Base-by-base conservation (phyloP, 2,888 invertebrate species). In the Automeris io region DNA sequence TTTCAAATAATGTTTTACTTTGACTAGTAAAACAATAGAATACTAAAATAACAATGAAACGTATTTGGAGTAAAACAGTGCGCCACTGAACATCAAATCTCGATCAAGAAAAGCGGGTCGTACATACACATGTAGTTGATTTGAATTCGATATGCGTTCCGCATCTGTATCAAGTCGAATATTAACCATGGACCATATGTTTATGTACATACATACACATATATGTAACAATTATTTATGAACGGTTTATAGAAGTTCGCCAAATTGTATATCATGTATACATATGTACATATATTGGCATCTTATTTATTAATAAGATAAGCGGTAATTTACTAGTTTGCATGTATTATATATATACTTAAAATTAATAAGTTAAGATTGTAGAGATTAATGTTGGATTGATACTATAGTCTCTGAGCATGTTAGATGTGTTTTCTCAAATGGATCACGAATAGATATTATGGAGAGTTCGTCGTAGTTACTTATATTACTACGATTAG, bases 91-190 rank as follows among this genome's bases (percentile, higher is more conserved):
- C 69, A 79, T 79, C 74, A 78, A 76, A 78, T 68, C 58, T 67
- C 77, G 75, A 76, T 78, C 74, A 77, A 55, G 61, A 42, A 51
- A 50, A 50, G 52, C 52, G 62, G 62, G 53, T 54, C 54, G 43
- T n/a, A n/a, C 19, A 6, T 19, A 19, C 4, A 3, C 6, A 19
- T 3, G 39, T 39, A 45, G 62, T 64, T 72, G 75, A 77, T 78
- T 62, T 67, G 65, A 74, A 77, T 78, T 77, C 76, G 49, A 78
- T 77, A 61, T 68, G 72, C 72, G 74, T 75, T 53, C 61, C 47
- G 35, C 46, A 51, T 47, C 51, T 50, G 46, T 39, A 51, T 39
- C 25, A 26, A 34, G 13, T 38, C 33, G 39, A 34, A 26, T 39
- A 37, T 23, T 22, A 22, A 37, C 18, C 19, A 23, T 34, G 16